Evolutionary conservation across 2,113 vertebrate species (phyloP), one percentile per base, ranked within the genome.

Genomic region (Atherinomorus stipes): DNA sequence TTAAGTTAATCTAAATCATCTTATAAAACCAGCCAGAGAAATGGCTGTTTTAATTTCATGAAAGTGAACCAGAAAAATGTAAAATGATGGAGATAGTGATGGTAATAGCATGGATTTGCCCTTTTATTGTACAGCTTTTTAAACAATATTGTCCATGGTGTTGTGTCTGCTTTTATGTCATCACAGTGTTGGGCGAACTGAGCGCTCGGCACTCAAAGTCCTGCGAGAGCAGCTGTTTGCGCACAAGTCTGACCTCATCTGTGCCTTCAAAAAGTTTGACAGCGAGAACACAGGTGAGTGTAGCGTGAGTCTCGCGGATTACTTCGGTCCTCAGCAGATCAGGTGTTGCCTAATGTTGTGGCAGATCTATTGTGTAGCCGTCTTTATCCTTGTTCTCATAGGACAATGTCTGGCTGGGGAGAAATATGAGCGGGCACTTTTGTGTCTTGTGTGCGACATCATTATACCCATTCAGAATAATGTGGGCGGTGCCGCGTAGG

Each of bases 141-240:
- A 42, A 15, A 42, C 38, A 42, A 13, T 15, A 42, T 15, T n/a
- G 31, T 9, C 31, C 31, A 34, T 8, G 4, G 31, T 51, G 28
- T 52, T 28, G 0, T 16, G 7, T 69, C 23, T 77, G 3, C 21
- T 37, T 4, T 62, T 19, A 0, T 73, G 28, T 64, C 40, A 0
- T 31, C 49, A 26, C 86, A 95, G 94, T 34, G 78, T 91, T 6
- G 91, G 93, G 4, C 79, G 86, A 44, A 92, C 91, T 0, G 94
- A 95, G 60, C 91, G 89, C 60, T 94, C 92, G 0, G 94, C 93
- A 47, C 90, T 95, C 52, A 89, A 90, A 83, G 92, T 93, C 68
- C 90, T 94, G 74, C 83, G 92, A 57, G 92, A 95, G 77, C 92
- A 94, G 87, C 80, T 95, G 70, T 95, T 94, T 89, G 83, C 87